phyloP scores from a whole-genome alignment of 1,140 invertebrate species.

The Bathynomus jamesi region DNA sequence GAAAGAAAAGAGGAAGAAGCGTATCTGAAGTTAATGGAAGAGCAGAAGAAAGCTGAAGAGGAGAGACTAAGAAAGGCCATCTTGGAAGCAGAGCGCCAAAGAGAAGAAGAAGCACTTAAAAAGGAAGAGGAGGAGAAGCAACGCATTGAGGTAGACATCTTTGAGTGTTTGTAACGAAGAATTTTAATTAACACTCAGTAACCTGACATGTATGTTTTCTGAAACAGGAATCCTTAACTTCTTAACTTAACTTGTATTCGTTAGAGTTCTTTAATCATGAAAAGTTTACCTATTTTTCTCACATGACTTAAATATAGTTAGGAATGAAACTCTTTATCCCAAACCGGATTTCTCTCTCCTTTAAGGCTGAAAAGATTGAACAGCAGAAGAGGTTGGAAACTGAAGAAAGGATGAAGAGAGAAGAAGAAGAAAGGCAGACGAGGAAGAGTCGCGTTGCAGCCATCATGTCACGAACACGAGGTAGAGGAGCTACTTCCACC shows the following conservation, averaged over 20 bases:
- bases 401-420: conserved; percentile 59
- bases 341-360: too few relatives aligned
- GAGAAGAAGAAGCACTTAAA: conserved; percentile 28
- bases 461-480: conserved; percentile 70
- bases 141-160: conserved; percentile 30
- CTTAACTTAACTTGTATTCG: too few relatives aligned
- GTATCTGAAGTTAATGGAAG: conserved; percentile 49
- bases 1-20: conserved; percentile 72
- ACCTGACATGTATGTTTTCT: too few relatives aligned
- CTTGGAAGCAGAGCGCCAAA: conserved; percentile 39
- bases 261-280: too few relatives aligned
- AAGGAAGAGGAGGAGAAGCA: conserved; percentile 41
- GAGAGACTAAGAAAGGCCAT: conserved; percentile 41
- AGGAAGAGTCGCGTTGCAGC: conserved; percentile 70
- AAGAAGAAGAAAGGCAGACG: conserved; percentile 68
- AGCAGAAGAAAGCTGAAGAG: conserved; percentile 30
- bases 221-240: too few relatives aligned
- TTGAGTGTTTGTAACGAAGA: not conserved
- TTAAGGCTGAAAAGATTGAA: conserved; percentile 46
- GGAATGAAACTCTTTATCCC: too few relatives aligned
- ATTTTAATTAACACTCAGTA: too few relatives aligned
- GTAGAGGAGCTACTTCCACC: conserved; percentile 47
- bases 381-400: conserved; percentile 40
- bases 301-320: too few relatives aligned
- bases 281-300: too few relatives aligned